phyloP scores from a whole-genome alignment of 1,140 invertebrate species.

The Batillaria attramentaria region DNA sequence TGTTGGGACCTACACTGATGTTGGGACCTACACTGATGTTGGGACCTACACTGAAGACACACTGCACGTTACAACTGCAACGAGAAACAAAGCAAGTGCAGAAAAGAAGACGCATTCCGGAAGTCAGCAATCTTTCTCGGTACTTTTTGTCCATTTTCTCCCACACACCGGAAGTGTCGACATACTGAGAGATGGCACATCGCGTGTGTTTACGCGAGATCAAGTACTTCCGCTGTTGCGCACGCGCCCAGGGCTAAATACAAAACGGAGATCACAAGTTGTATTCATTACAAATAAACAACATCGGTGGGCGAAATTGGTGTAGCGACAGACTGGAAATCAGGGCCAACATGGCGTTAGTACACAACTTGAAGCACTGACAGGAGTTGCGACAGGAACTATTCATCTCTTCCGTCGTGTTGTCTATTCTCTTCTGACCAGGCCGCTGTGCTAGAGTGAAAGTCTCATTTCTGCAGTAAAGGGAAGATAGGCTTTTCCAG shows the following conservation, averaged over 20 bases:
- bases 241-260: conserved; percentile 19
- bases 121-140: not conserved
- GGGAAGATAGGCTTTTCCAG: no score
- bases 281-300: conserved; percentile 19
- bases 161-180: conserved; percentile 25
- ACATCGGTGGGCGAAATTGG: conserved; percentile 4
- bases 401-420: not conserved
- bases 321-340: not conserved
- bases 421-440: not conserved
- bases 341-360: not conserved
- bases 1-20: no score
- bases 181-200: conserved; percentile 21
- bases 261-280: conserved; percentile 19
- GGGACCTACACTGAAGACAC: no score
- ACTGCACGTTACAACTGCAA: no score
- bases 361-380: not conserved
- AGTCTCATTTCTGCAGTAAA: no score
- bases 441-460: no score
- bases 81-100: no score
- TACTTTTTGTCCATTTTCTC: not conserved
- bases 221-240: conserved; percentile 33
- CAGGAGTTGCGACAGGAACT: not conserved
- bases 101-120: no score
- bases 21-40: no score
- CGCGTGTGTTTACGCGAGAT: conserved; percentile 22